phyloP scores from a whole-genome alignment of 2,888 invertebrate genomes.

The Pandemis corylana region DNA sequence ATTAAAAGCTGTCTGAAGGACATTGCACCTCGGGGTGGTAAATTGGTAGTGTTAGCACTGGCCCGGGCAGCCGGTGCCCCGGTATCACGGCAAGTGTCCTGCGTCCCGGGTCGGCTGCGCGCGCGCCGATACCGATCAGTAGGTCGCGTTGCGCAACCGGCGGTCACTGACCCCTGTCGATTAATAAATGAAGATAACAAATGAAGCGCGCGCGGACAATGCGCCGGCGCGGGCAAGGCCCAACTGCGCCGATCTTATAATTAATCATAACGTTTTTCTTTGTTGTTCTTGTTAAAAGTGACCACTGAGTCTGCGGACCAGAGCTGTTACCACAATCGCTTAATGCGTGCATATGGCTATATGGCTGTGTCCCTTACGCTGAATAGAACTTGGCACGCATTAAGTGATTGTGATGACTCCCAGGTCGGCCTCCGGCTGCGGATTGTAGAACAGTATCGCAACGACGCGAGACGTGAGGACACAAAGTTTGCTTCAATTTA shows the following conservation, averaged over 20 bases:
- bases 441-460: not conserved
- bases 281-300: conserved; percentile 30
- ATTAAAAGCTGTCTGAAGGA: no score
- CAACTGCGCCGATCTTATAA: conserved; percentile 34
- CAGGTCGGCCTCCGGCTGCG: no score
- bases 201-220: conserved; percentile 65
- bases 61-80: not conserved
- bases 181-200: conserved; percentile 74
- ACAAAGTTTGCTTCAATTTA: not conserved
- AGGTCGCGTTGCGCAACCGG: conserved; percentile 25
- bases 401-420: no score
- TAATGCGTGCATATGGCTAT: no score
- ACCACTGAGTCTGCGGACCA: not conserved
- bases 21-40: not conserved
- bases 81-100: not conserved
- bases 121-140: conserved; percentile 13
- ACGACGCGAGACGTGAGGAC: no score
- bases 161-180: conserved; percentile 54
- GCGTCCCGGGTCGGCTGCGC: not conserved
- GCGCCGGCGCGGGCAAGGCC: conserved; percentile 47
- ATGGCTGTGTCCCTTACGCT: no score
- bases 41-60: not conserved
- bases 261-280: conserved; percentile 36
- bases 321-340: no score
- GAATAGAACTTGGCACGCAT: no score